Base-by-base conservation (phyloP, 2,888 invertebrate species). In the Dioctria rufipes region DNA sequence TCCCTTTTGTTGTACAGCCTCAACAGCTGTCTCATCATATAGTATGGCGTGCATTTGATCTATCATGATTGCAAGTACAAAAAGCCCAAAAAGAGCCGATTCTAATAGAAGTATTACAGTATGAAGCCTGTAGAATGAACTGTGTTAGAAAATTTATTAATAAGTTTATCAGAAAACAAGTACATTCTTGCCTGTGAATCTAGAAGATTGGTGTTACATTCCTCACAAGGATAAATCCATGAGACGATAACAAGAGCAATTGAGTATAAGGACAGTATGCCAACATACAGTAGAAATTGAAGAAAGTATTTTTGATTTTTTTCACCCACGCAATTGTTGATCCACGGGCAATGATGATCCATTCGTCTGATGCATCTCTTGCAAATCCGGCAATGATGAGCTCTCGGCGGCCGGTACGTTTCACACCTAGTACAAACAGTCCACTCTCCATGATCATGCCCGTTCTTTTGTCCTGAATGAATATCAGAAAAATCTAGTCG, bases 241-340 rank as follows among this genome's bases (percentile, higher is more conserved):
- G 95, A 93, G 69, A 92, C 89, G 51, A 93, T 90, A 61, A 95
- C 93, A 85, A 95, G 89, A n/a, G 90, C 89, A 61, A 95, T 91
- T 6, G 94, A 93, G 87, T 95, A 94, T 0, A 91, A 84, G 3
- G 93, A 91, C 82, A 94, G 88, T 66, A 92, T 88, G 80, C 94
- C 95, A 81, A 95, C 95, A 87, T 95, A 96, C 61, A 95, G 90
- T 83, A 96, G 90, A 90, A 97, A 97, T 87, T 97, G 95, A 83
- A 97, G 92, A 89, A 97, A 97, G 90, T 94, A 96, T 88, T 96
- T 96, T 90, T 97, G 96, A 90, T 97, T 97, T 86, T 93, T 92
- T 89, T 97, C 96, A 65, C 96, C 97, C 4, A 97, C 96, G 88
- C 97, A 97, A 88, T 97, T 97, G 88, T 97, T 97, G 69, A 97